Evolutionary conservation across 2,888 invertebrate species (phyloP), one percentile per base, ranked within the genome.

Genomic region (Hipparchia sbordonii): DNA sequence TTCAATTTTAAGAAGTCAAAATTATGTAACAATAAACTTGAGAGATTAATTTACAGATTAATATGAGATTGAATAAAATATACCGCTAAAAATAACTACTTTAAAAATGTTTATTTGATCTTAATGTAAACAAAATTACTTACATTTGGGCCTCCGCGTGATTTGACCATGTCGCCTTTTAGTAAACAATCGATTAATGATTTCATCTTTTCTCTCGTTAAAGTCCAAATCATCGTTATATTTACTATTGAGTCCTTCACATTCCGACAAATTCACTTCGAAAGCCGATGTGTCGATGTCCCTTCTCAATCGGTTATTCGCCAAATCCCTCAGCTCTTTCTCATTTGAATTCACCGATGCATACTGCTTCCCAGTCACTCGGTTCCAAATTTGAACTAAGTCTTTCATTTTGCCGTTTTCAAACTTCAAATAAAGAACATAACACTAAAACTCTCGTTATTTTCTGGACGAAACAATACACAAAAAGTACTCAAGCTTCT

Each of bases 321-420:
- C 77, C 5, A 91, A 78, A 12, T 93, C 93, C 67, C 86, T 81
- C 23, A 91, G 73, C 73, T 93, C 92, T 13, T 87, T 79, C 12
- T 88, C 89, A 8, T 75, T 82, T 0, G 88, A 85, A 81, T 92
- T 95, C 62, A 95, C 95, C 46, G 92, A 88, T 52, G 95, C 94
- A 80, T 95, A 96, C 13, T 93, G 92, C 70, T 94, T 88, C 3
- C 94, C 92, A 66, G 95, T 84, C 54, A 95, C 86, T 51, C 89
- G 87, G 68, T 88, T 93, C 95, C 95, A 96, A 78, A 95, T 94
- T 87, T 95, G 94, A 78, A 92, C 89, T 23, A 96, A 84, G 79
- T 96, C 96, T 88, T 96, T 96, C 96, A 96, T 96, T 78, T 81
- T 87, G 74, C 69, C 51, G 39, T 45, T 52, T 57, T 59, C 39